Conservation (phyloP, 2,113 vertebrate species). For the Scalopus aquaticus region DNA sequence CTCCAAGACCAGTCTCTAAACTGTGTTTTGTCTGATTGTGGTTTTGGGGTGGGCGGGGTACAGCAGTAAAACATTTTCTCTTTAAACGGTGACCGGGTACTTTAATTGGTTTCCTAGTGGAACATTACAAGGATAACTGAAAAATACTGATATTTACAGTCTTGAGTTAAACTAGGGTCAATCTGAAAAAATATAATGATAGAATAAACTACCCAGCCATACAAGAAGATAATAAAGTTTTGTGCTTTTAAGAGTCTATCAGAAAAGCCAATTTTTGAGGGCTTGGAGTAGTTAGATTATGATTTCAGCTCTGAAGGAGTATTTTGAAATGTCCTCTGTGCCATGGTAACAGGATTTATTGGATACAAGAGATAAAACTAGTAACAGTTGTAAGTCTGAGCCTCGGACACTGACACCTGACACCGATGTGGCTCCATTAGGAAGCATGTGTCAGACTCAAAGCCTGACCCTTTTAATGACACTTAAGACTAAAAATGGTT, state of each 20-base stretch:
- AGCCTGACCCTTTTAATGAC: background rate
- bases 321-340: background rate
- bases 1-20: background rate
- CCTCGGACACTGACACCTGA: background rate
- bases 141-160: background rate
- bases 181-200: background rate
- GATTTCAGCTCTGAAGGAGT: background rate
- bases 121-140: background rate
- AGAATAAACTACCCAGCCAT: background rate
- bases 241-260: background rate
- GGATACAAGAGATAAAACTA: background rate
- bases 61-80: background rate
- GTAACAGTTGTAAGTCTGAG: background rate
- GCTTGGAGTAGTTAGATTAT: background rate
- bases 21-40: background rate
- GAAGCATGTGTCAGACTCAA: background rate
- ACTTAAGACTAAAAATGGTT: background rate
- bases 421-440: background rate
- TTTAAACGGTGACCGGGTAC: background rate
- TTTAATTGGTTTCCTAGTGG: background rate
- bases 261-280: constrained; percentile 33
- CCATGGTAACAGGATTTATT: background rate
- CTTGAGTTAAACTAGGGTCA: background rate
- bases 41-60: background rate
- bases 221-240: background rate